Evolutionary conservation across 2,797 vertebrate species (phyloP).

Genomic region (Mareca strepera): DNA sequence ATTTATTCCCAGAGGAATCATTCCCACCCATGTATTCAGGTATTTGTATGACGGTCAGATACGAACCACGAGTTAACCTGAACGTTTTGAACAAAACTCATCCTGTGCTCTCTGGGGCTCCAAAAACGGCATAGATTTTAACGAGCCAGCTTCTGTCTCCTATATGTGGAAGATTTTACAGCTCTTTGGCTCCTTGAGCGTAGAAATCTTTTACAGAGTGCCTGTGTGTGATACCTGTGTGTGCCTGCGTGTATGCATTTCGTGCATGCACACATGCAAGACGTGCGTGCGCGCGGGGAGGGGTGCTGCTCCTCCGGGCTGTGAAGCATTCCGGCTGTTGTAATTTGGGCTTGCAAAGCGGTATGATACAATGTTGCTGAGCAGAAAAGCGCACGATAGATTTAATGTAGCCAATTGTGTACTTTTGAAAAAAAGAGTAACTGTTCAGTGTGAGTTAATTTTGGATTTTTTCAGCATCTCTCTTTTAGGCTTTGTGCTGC

Average conservation of each 20-base stretch:
- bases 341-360: constrained; percentile 80
- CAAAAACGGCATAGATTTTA: neutral
- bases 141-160: neutral
- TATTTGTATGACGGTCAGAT: rapidly evolving
- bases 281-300: neutral
- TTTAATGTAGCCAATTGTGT: constrained; percentile 96
- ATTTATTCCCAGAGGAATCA: neutral
- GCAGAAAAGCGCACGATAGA: constrained; percentile 84
- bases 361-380: constrained; percentile 87
- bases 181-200: constrained; percentile 31
- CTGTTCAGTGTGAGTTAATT: constrained; percentile 99
- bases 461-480: constrained; percentile 95
- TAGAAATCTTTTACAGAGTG: constrained; percentile 10
- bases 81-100: neutral
- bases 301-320: constrained; percentile 41
- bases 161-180: constrained; percentile 43
- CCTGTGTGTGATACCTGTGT: neutral
- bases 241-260: neutral
- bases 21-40: neutral
- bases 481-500: constrained; percentile 89
- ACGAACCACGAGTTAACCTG: neutral
- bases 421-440: constrained; percentile 93
- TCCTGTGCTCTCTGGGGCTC: rapidly evolving
- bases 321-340: constrained; percentile 73
- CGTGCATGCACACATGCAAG: rapidly evolving